Evolutionary conservation across 1,140 invertebrate species (phyloP).

Genomic region (Orussus abietinus): DNA sequence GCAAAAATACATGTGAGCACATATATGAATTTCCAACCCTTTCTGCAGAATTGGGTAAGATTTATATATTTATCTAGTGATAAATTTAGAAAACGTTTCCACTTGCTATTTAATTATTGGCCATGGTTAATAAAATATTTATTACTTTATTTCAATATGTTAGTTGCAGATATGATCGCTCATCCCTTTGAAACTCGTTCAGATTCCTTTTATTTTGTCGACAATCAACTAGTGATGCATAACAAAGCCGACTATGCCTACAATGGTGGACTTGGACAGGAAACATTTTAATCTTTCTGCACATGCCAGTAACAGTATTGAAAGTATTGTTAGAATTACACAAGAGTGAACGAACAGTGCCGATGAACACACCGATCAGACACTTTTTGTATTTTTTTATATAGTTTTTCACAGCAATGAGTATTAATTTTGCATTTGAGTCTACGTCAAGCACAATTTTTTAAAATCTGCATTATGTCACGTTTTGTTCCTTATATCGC

Average conservation of each 20-base stretch:
- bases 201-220: slow-evolving; percentile 98
- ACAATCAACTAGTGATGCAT: slow-evolving; percentile 96
- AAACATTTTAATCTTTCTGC: slow-evolving; percentile 32
- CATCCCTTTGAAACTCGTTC: slow-evolving; percentile 95
- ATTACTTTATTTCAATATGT: slow-evolving; percentile 18
- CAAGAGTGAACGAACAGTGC: too few relatives aligned
- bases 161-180: slow-evolving; percentile 95
- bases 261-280: slow-evolving; percentile 62
- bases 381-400: too few relatives aligned
- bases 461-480: too few relatives aligned
- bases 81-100: slow-evolving; percentile 3
- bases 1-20: slow-evolving; percentile 96
- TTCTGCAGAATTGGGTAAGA: slow-evolving; percentile 78
- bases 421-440: too few relatives aligned
- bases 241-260: slow-evolving; percentile 98
- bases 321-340: too few relatives aligned
- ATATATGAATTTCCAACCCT: slow-evolving; percentile 97
- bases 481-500: too few relatives aligned
- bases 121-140: not conserved
- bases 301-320: too few relatives aligned
- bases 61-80: slow-evolving; percentile 10
- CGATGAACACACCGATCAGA: too few relatives aligned
- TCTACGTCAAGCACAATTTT: too few relatives aligned
- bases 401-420: too few relatives aligned
- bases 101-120: not conserved